Percentiles rank a stretch among this genome's conserved stretches.
Evolutionary conservation across 37 sponge, comb jelly and placozoan species (phyloP).

Genomic region (Lycopodina hypogea): DNA sequence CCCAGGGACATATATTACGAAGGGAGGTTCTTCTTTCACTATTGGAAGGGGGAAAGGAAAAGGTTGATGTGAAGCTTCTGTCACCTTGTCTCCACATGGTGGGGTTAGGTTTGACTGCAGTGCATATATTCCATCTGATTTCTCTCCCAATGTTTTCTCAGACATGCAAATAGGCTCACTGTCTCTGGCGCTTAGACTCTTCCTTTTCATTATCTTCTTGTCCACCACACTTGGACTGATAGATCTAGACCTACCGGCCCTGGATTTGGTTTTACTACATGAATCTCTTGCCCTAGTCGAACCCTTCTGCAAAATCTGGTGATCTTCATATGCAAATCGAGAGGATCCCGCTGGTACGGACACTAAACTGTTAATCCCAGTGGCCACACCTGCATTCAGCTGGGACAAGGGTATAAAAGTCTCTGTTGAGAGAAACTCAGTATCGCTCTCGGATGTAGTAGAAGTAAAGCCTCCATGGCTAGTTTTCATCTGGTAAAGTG

Average conservation of each 20-base stretch:
- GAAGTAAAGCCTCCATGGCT: background rate
- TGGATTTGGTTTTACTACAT: background rate
- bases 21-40: background rate
- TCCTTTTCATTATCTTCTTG: slow-evolving; percentile 7
- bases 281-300: background rate
- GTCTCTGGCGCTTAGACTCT: background rate
- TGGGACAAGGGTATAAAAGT: slow-evolving; percentile 35
- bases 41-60: too few relatives aligned
- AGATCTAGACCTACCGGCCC: background rate
- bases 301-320: too few relatives aligned
- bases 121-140: background rate
- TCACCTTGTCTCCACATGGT: background rate
- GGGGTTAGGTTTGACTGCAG: background rate
- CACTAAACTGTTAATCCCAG: background rate
- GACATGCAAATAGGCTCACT: background rate
- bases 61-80: too few relatives aligned
- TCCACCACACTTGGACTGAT: slow-evolving; percentile 3
- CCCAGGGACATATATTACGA: background rate
- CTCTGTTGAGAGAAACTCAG: slow-evolving; percentile 35
- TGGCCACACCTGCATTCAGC: background rate
- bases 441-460: background rate
- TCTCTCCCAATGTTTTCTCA: background rate
- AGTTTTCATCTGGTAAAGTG: background rate
- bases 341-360: too few relatives aligned
- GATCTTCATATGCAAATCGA: too few relatives aligned